These are phyloP conservation scores for Stictonetta naevosa DNA, from an alignment of 2,113 vertebrate species.

Conservation along the genomic window DNA sequence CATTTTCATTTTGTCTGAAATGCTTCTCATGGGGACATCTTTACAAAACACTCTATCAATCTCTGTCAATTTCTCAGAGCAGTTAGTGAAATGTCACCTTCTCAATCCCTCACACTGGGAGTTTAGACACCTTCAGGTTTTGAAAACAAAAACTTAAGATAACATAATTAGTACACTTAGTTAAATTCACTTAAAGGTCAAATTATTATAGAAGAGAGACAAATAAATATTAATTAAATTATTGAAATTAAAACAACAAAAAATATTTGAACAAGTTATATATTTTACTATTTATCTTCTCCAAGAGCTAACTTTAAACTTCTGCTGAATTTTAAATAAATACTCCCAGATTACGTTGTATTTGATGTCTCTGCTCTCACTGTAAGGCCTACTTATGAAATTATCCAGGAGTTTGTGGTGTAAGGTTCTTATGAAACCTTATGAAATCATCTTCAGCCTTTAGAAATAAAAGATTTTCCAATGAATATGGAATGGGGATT, in stretches of 20 bases:
- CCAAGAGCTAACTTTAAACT: not conserved
- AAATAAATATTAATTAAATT: not conserved
- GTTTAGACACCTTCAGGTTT: constrained; percentile 44
- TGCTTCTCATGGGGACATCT: constrained; percentile 55
- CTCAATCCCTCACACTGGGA: constrained; percentile 48
- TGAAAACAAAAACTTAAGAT: constrained; percentile 54
- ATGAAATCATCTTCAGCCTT: not conserved
- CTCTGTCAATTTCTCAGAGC: constrained; percentile 74
- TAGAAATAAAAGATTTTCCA: not conserved
- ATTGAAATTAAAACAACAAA: not conserved
- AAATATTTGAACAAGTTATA: not conserved
- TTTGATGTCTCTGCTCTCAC: not conserved
- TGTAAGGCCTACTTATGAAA: not conserved
- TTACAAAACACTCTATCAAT: constrained; percentile 69
- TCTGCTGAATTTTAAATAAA: constrained; percentile 21
- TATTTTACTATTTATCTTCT: not conserved
- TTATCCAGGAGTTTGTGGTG: not conserved
- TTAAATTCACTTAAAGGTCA: constrained; percentile 39
- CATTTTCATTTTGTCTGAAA: constrained; percentile 53
- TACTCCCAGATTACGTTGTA: not conserved
- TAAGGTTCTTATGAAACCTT: not conserved
- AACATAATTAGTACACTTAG: constrained; percentile 33
- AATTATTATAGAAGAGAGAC: not conserved
- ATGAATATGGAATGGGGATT: not conserved
- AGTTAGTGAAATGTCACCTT: constrained; percentile 81